Evolutionary conservation across 1,140 invertebrate genomes (phyloP), one percentile per base, ranked within the genome.

Genomic region (Catajapyx aquilonaris): DNA sequence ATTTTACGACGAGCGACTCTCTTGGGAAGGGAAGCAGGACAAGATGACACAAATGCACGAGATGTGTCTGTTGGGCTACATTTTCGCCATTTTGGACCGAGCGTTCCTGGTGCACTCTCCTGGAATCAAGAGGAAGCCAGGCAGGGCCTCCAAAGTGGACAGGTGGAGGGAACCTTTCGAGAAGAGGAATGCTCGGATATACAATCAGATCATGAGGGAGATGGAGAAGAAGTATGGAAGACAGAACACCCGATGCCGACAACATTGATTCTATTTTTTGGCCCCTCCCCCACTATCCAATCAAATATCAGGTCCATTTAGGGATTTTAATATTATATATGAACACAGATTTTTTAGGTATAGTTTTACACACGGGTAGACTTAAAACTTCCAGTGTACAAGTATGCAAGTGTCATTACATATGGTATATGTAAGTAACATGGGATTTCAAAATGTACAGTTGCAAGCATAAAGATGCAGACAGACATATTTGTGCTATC

Each of bases 1-100:
- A 0, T 64, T 78, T 44, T 86, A 84, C 53, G 76, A 74, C 42
- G 80, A 84, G 51, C 55, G 65, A 28, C 63, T 86, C 38, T 73
- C 73, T 2, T 84, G 80, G 79, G 80, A 86, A 54, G 80, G 79
- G 11, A 64, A 68, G 31, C 75, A 79, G 44, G 80, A 85, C 48
- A 85, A 84, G 64, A 84, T 84, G 80, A 70, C 72, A 32, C 79
- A 81, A 76, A 81, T 81, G 76, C 59, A 75, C 46, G 74, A 81
- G 55, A 69, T 83, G 60, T 83, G 79, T 53, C 65, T 81, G 34
- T 56, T 73, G 51, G 68, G 69, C 42, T 81, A 81, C 52, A 65
- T 69, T 22, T 64, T 83, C 50, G 65, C 78, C n/a, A 66, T 83
- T 15, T 50, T 83, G 20, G 76, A 81, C 41, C 74, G 75, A 20